These are phyloP conservation scores for Aleiodes testaceus DNA, from an alignment of 2,888 invertebrate species.

Conservation along the genomic window DNA sequence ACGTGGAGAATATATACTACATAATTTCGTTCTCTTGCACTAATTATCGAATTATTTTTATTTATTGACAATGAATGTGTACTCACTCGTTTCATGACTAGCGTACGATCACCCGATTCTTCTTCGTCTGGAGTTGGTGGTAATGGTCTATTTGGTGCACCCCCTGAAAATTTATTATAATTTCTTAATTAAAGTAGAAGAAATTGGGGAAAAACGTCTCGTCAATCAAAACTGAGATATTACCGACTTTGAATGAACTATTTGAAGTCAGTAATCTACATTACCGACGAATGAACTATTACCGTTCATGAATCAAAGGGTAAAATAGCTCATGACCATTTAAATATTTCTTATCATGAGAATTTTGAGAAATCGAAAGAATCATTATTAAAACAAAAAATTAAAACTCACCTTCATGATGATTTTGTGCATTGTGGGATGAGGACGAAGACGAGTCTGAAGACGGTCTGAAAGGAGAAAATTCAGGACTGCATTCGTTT, in stretches of 20 bases:
- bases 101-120: slow-evolving; percentile 88
- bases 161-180: slow-evolving; percentile 72
- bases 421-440: slow-evolving; percentile 69
- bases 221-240: too few relatives aligned
- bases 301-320: too few relatives aligned
- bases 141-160: slow-evolving; percentile 92
- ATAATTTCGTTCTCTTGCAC: slow-evolving; percentile 54
- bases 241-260: too few relatives aligned
- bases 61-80: slow-evolving; percentile 35
- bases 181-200: neutral
- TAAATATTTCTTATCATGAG: neutral
- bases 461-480: slow-evolving; percentile 74
- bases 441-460: slow-evolving; percentile 69
- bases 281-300: too few relatives aligned
- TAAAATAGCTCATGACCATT: too few relatives aligned
- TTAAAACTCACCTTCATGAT: slow-evolving; percentile 68
- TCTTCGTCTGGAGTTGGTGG: slow-evolving; percentile 97
- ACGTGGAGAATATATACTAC: slow-evolving; percentile 42
- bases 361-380: neutral
- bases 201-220: too few relatives aligned
- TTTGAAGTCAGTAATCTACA: too few relatives aligned
- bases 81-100: slow-evolving; percentile 94
- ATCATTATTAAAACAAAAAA: neutral
- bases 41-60: slow-evolving; percentile 20
- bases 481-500: slow-evolving; percentile 70